phyloP scores from a whole-genome alignment of 2,888 invertebrate species.

The Microchrysa polita region DNA sequence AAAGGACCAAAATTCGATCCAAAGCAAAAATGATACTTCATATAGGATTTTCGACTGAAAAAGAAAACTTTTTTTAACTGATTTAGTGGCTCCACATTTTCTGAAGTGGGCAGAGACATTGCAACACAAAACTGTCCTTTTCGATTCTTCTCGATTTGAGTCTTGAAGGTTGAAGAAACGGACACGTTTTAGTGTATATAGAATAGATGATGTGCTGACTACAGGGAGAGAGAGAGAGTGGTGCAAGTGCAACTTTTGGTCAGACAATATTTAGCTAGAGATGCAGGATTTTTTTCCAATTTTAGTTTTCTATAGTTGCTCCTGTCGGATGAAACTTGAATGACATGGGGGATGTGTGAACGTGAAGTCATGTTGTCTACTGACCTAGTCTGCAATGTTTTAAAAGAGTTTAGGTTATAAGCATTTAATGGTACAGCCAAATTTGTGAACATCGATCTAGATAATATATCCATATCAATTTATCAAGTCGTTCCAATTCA shows the following conservation, averaged over 20 bases:
- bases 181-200: too few species aligned
- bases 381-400: conserved; percentile 18
- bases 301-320: background rate
- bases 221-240: too few species aligned
- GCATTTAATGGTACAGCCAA: background rate
- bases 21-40: conserved; percentile 18
- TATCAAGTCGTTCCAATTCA: too few species aligned
- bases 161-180: conserved; percentile 1
- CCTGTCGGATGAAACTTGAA: background rate
- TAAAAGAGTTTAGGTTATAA: too few species aligned
- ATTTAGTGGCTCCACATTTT: conserved; percentile 41
- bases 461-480: too few species aligned
- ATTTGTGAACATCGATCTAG: too few species aligned
- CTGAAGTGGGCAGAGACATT: conserved; percentile 41
- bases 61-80: conserved; percentile 43
- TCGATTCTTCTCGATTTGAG: conserved; percentile 1
- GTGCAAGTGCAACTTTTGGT: background rate
- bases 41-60: background rate
- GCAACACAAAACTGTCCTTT: conserved; percentile 35
- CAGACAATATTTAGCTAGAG: background rate
- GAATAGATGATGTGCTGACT: background rate
- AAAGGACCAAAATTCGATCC: background rate
- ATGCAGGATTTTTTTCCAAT: background rate
- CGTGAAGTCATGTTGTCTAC: conserved; percentile 5
- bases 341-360: background rate